Percentiles rank a stretch among this genome's conserved stretches.
Evolutionary conservation across 53 echinoderm and acorn worm genomes (phyloP).

Genomic region (Paracentrotus lividus): DNA sequence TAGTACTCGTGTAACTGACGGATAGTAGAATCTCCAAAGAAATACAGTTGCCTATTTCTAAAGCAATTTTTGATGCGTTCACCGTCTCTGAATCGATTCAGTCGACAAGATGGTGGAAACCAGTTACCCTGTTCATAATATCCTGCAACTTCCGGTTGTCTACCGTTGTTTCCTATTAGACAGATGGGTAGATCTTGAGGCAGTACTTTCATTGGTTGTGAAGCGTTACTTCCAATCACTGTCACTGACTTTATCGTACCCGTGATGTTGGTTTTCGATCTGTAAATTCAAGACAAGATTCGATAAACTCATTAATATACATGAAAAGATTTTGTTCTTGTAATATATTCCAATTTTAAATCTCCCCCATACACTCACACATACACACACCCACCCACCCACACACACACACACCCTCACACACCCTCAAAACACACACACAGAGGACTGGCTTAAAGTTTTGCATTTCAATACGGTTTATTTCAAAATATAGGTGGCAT

Average conservation of each 20-base stretch:
- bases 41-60: not conserved
- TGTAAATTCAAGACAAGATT: not conserved
- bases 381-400: no score
- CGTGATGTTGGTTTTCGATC: not conserved
- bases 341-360: no score
- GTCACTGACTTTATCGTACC: not conserved
- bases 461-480: no score
- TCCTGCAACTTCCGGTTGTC: not conserved
- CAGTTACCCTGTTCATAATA: constrained; percentile 38
- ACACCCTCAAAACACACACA: no score
- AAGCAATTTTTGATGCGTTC: constrained; percentile 14
- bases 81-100: constrained; percentile 3
- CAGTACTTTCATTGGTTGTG: not conserved
- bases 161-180: not conserved
- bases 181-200: not conserved
- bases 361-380: no score
- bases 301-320: no score
- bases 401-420: no score
- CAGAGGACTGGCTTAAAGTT: no score
- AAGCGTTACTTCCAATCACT: not conserved
- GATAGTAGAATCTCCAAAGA: constrained; percentile 66
- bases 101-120: not conserved
- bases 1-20: constrained; percentile 63
- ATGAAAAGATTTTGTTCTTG: not conserved
- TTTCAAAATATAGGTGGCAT: no score